Conservation (phyloP, 2,113 vertebrate genomes). For the Oceanites oceanicus region DNA sequence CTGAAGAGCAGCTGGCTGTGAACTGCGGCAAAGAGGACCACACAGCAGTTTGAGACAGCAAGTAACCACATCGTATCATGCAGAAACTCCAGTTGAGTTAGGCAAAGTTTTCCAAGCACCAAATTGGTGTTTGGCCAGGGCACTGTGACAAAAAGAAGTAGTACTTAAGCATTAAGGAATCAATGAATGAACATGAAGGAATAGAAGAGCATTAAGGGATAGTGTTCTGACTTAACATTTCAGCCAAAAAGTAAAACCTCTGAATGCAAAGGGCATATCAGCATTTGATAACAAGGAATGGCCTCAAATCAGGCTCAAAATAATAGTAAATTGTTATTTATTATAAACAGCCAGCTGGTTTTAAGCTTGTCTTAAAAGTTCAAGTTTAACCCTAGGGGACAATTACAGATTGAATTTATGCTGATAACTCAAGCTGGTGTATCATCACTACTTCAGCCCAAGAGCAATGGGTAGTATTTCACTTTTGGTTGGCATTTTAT, state of each 20-base stretch:
- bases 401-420: not conserved
- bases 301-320: not conserved
- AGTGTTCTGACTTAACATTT: not conserved
- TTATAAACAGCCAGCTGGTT: not conserved
- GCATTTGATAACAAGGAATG: not conserved
- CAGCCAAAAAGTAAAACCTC: not conserved
- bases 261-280: not conserved
- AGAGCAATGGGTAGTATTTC: not conserved
- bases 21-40: not conserved
- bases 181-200: not conserved
- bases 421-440: not conserved
- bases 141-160: not conserved
- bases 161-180: not conserved
- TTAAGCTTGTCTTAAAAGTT: not conserved
- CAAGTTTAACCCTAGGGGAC: not conserved
- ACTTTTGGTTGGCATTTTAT: not conserved
- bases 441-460: not conserved
- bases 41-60: not conserved
- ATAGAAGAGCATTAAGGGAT: not conserved
- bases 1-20: not conserved
- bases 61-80: fast-evolving
- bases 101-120: not conserved
- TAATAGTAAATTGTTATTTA: not conserved
- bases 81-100: not conserved
- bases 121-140: not conserved